phyloP scores from a whole-genome alignment of 2,888 invertebrate genomes.

The Minunthozetes semirufus region DNA sequence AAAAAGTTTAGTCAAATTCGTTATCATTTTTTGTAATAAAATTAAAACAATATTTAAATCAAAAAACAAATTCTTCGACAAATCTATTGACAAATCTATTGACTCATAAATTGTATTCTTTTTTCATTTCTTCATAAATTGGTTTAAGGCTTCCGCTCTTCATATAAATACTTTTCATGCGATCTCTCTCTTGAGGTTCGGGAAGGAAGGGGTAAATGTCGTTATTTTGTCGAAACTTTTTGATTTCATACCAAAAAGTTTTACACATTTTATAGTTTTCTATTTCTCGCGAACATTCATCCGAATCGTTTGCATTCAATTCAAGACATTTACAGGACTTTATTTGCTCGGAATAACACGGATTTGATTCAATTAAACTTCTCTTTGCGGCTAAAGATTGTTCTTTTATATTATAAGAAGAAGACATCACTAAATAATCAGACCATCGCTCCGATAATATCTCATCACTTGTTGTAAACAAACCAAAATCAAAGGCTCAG shows the following conservation, averaged over 20 bases:
- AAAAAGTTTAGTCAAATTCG: not conserved
- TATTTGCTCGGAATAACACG: conserved; percentile 28
- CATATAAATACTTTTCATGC: conserved; percentile 8
- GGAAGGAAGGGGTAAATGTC: conserved; percentile 27
- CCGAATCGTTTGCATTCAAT: conserved; percentile 21
- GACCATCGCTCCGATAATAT: not conserved
- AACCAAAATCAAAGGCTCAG: too few species aligned
- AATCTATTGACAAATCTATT: not conserved
- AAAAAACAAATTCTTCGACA: not conserved
- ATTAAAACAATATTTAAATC: not conserved
- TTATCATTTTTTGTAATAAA: not conserved
- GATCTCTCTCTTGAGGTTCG: conserved; percentile 12
- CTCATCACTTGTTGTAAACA: too few species aligned
- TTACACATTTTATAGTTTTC: conserved; percentile 30
- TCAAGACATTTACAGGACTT: conserved; percentile 31
- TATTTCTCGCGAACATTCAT: conserved; percentile 23
- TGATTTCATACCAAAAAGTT: conserved; percentile 29
- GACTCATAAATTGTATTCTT: conserved; percentile 10
- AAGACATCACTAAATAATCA: not conserved
- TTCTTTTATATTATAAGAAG: not conserved
- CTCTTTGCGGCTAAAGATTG: conserved; percentile 33
- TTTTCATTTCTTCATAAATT: conserved; percentile 10
- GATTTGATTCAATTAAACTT: conserved; percentile 25
- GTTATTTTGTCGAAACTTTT: not conserved
- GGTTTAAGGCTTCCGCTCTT: conserved; percentile 17